phyloP scores from a whole-genome alignment of 2,888 invertebrate species.

The Graphium colonna region DNA sequence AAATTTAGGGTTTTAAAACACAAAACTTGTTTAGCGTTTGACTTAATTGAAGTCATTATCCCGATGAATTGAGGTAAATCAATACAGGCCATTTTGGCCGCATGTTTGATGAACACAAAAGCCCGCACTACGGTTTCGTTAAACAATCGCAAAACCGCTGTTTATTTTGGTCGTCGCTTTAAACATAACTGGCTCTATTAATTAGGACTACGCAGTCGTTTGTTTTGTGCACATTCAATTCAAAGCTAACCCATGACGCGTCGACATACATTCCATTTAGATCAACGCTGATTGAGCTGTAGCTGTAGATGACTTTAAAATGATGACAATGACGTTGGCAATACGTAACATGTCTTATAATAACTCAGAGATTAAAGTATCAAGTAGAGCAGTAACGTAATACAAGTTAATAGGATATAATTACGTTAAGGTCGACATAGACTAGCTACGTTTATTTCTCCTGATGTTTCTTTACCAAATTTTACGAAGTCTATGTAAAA shows the following conservation, averaged over 20 bases:
- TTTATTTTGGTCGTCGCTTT: slow-evolving; percentile 5
- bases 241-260: slow-evolving; percentile 24
- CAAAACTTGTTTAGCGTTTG: not conserved
- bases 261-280: slow-evolving; percentile 32
- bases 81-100: not conserved
- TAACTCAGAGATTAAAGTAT: not conserved
- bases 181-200: slow-evolving; percentile 18
- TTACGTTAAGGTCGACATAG: not conserved
- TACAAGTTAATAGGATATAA: not conserved
- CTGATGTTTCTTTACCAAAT: not conserved
- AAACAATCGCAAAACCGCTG: not conserved
- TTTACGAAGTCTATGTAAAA: not conserved
- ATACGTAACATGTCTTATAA: not conserved
- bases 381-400: not conserved
- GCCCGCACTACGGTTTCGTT: not conserved
- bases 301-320: not conserved
- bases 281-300: slow-evolving; percentile 36
- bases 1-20: no score
- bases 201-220: slow-evolving; percentile 13
- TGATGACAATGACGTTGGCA: not conserved
- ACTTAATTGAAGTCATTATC: not conserved
- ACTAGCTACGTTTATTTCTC: not conserved
- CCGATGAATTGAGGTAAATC: not conserved
- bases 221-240: slow-evolving; percentile 24
- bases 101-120: not conserved